A percentile compares a stretch with the other conserved stretches of the same genome.
phyloP scores from a whole-genome alignment of 2,888 invertebrate species.

The Dendrolimus houi region DNA sequence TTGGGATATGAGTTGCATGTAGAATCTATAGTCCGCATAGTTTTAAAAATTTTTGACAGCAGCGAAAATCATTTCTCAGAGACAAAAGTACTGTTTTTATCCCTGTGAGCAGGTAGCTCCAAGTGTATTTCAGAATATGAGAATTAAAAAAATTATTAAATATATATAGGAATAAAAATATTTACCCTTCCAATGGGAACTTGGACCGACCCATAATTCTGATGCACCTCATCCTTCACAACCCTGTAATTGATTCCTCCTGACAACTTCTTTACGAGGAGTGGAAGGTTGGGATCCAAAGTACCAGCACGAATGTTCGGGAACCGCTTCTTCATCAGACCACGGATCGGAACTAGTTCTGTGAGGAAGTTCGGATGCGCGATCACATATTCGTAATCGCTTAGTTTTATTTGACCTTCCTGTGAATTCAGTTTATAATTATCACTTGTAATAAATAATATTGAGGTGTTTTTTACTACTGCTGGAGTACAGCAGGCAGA shows the following conservation, averaged over 20 bases:
- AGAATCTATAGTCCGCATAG: too few species aligned
- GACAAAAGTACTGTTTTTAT: too few species aligned
- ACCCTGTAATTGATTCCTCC: constrained; percentile 83
- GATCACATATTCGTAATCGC: constrained; percentile 84
- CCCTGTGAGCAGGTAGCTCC: too few species aligned
- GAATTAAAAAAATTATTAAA: too few species aligned
- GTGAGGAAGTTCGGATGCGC: constrained; percentile 88
- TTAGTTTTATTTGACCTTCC: constrained; percentile 79
- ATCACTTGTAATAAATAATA: too few species aligned
- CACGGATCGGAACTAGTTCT: constrained; percentile 84
- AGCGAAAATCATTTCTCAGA: too few species aligned
- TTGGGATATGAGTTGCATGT: too few species aligned
- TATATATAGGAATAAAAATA: too few species aligned
- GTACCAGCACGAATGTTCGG: constrained; percentile 82
- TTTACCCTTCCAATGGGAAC: constrained; percentile 82
- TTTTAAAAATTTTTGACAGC: too few species aligned
- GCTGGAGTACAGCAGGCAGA: too few species aligned
- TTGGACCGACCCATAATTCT: constrained; percentile 82
- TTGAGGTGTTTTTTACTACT: too few species aligned
- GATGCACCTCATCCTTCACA: constrained; percentile 80
- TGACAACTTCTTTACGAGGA: constrained; percentile 79
- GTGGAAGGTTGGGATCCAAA: constrained; percentile 78
- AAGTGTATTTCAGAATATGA: too few species aligned
- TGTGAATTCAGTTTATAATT: constrained; percentile 27
- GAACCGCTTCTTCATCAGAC: constrained; percentile 85